phyloP scores from a whole-genome alignment of 2,797 vertebrate species.

The Rhodeus uyekii region DNA sequence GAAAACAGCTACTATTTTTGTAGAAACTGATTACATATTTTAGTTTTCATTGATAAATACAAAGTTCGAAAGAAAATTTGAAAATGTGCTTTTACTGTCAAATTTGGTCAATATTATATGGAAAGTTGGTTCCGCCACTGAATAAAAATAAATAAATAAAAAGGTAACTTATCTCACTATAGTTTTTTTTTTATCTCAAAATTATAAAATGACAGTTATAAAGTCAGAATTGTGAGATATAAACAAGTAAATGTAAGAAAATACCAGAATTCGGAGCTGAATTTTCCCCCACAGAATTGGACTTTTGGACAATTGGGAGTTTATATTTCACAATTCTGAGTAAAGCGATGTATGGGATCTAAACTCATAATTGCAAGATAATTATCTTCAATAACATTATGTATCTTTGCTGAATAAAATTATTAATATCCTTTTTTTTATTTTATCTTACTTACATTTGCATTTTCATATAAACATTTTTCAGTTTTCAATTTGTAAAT shows the following conservation, averaged over 20 bases:
- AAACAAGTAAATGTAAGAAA: background rate
- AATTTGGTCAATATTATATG: background rate
- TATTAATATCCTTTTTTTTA: background rate
- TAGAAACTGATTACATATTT: too few species aligned
- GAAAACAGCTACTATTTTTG: background rate
- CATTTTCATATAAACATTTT: too few species aligned
- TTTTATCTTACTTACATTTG: too few species aligned
- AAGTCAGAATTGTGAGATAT: background rate
- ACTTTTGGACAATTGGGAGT: background rate
- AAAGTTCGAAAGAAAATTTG: background rate
- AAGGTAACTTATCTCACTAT: background rate
- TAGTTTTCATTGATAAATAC: background rate
- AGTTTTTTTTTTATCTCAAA: background rate
- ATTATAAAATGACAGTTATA: background rate
- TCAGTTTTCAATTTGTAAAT: background rate
- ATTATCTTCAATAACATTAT: background rate
- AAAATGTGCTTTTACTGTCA: background rate
- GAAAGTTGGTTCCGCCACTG: too few species aligned
- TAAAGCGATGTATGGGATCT: background rate
- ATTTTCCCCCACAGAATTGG: background rate
- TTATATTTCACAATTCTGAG: background rate
- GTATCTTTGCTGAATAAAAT: background rate
- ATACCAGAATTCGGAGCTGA: background rate
- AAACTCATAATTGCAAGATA: background rate
- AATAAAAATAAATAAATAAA: too few species aligned